Percentiles rank a stretch among this genome's conserved stretches.
Conservation (phyloP, 1,140 invertebrate species). For the Helicoverpa armigera region DNA sequence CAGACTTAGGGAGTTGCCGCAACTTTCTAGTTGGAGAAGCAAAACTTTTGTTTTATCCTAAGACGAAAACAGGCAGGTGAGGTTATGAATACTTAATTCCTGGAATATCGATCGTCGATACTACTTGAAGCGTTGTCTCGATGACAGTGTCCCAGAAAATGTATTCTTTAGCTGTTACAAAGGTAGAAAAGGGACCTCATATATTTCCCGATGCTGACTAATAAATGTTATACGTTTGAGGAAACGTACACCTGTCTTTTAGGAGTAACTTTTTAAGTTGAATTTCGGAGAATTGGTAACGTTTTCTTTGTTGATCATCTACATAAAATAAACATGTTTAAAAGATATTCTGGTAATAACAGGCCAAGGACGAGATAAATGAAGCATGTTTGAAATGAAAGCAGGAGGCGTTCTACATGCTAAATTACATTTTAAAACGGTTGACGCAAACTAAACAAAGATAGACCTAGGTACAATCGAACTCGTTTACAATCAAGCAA, state of each 20-base stretch:
- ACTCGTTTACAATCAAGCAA: constrained; percentile 20
- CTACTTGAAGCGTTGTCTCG: constrained; percentile 1
- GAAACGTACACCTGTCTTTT: neutral
- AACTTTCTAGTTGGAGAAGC: neutral
- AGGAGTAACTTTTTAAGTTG: no score
- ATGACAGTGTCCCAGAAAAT: constrained; percentile 7
- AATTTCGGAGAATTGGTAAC: no score
- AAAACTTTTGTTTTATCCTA: constrained; percentile 15
- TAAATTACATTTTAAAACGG: neutral
- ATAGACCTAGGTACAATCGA: constrained; percentile 15
- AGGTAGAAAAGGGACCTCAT: neutral
- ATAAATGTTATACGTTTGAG: neutral
- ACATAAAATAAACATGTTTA: no score
- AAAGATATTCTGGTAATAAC: no score
- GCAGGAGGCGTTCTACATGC: no score
- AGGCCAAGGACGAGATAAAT: no score
- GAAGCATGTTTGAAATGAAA: no score
- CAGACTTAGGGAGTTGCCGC: neutral
- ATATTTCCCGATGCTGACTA: neutral
- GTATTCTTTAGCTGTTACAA: neutral
- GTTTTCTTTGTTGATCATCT: no score
- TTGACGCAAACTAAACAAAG: neutral
- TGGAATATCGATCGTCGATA: constrained; percentile 3
- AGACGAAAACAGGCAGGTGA: neutral
- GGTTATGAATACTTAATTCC: constrained; percentile 23